These are phyloP conservation scores for Ectobius pallidus DNA, from an alignment of 2,888 invertebrate species.

Conservation along the genomic window DNA sequence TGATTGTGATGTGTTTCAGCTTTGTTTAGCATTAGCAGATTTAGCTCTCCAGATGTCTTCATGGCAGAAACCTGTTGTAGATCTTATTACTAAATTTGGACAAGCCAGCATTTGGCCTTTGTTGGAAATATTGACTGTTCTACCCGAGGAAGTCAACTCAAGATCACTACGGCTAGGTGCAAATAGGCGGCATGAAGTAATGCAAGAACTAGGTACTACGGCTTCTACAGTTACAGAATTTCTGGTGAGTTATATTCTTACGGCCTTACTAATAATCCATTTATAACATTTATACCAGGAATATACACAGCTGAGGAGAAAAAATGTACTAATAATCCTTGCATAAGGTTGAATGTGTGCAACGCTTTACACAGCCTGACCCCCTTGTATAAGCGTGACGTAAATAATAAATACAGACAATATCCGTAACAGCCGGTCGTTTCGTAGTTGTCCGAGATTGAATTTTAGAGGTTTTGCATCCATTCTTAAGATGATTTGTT, in stretches of 20 bases:
- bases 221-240: slow-evolving; percentile 40
- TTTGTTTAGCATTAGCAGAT: slow-evolving; percentile 92
- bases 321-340: too few species aligned
- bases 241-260: slow-evolving; percentile 36
- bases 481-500: too few species aligned
- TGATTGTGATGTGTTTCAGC: slow-evolving; percentile 52
- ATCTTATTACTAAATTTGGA: slow-evolving; percentile 80
- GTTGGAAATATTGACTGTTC: slow-evolving; percentile 88
- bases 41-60: slow-evolving; percentile 90
- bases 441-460: too few species aligned
- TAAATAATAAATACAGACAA: too few species aligned
- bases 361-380: too few species aligned
- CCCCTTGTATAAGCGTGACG: too few species aligned
- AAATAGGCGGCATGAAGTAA: slow-evolving; percentile 86
- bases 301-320: too few species aligned
- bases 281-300: too few species aligned
- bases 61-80: slow-evolving; percentile 89
- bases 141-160: slow-evolving; percentile 95
- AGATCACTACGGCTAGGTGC: slow-evolving; percentile 81
- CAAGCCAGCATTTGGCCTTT: slow-evolving; percentile 71
- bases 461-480: too few species aligned
- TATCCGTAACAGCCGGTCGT: too few species aligned
- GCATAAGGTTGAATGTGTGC: too few species aligned
- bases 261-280: too few species aligned
- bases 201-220: slow-evolving; percentile 61